Percentiles rank a stretch among this genome's conserved stretches.
Evolutionary conservation across 2,797 vertebrate species (phyloP).

Genomic region (Spheniscus humboldti): DNA sequence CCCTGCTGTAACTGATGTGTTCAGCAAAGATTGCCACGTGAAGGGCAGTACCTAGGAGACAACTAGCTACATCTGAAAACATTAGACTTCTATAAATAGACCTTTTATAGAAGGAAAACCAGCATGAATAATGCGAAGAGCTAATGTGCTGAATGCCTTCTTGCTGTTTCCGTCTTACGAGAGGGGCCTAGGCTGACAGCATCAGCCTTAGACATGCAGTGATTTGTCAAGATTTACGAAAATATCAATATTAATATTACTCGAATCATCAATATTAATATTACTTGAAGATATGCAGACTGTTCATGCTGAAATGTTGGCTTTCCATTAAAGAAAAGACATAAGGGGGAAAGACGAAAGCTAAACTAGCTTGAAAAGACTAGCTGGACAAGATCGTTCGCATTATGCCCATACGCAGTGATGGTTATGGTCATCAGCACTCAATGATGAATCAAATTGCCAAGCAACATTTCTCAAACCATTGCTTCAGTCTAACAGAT

Average conservation of each 20-base stretch:
- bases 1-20: background rate
- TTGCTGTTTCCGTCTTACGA: background rate
- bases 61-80: background rate
- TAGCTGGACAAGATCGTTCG: background rate
- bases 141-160: slow-evolving; percentile 23
- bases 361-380: background rate
- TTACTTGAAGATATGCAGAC: background rate
- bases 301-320: background rate
- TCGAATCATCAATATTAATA: background rate
- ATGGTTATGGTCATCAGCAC: background rate
- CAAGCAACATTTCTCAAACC: background rate
- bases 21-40: background rate
- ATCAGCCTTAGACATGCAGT: background rate
- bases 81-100: slow-evolving; percentile 61
- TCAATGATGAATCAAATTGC: background rate
- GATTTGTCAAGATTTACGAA: background rate
- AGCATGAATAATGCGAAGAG: slow-evolving; percentile 41
- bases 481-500: background rate
- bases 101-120: slow-evolving; percentile 6
- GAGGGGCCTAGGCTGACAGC: slow-evolving; percentile 7
- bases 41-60: slow-evolving; percentile 51
- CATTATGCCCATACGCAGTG: rapidly evolving
- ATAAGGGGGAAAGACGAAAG: background rate
- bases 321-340: background rate
- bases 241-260: background rate